phyloP scores from a whole-genome alignment of 1,140 invertebrate species.

The Apis dorsata region DNA sequence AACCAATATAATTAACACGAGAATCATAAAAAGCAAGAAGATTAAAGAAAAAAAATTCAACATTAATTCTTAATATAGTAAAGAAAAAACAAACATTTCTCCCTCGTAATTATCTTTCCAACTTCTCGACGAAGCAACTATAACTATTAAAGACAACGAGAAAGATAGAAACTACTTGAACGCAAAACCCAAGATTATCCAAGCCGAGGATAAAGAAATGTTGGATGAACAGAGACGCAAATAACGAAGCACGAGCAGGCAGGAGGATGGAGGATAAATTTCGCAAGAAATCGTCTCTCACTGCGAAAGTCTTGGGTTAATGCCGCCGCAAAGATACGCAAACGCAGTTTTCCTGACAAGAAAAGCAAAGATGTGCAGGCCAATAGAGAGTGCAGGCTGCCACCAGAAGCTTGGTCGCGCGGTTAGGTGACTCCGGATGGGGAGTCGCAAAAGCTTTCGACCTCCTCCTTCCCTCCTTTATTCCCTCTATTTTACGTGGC shows the following conservation, averaged over 20 bases:
- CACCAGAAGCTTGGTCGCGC: slow-evolving; percentile 8
- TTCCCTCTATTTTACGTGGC: slow-evolving; percentile 32
- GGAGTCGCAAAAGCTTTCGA: slow-evolving; percentile 65
- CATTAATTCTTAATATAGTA: too few relatives aligned
- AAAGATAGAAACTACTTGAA: too few relatives aligned
- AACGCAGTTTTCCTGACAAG: slow-evolving; percentile 49
- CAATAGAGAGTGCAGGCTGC: slow-evolving; percentile 55
- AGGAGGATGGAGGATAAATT: not conserved
- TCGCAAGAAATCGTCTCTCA: not conserved
- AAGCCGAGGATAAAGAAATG: not conserved
- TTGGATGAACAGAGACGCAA: not conserved
- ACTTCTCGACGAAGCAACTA: too few relatives aligned
- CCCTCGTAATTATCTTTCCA: too few relatives aligned
- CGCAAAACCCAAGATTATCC: too few relatives aligned
- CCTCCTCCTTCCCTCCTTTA: not conserved
- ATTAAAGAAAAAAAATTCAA: too few relatives aligned
- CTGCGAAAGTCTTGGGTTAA: not conserved
- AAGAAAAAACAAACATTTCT: too few relatives aligned
- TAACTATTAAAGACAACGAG: not conserved
- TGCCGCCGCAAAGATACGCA: slow-evolving; percentile 28
- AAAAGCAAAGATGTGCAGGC: slow-evolving; percentile 58
- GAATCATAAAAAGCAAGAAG: too few relatives aligned
- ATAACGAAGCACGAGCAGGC: not conserved
- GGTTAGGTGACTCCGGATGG: slow-evolving; percentile 44
- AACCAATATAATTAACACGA: too few relatives aligned